Conservation (phyloP, 2,888 invertebrate species). For the Luffia ferchaultella region DNA sequence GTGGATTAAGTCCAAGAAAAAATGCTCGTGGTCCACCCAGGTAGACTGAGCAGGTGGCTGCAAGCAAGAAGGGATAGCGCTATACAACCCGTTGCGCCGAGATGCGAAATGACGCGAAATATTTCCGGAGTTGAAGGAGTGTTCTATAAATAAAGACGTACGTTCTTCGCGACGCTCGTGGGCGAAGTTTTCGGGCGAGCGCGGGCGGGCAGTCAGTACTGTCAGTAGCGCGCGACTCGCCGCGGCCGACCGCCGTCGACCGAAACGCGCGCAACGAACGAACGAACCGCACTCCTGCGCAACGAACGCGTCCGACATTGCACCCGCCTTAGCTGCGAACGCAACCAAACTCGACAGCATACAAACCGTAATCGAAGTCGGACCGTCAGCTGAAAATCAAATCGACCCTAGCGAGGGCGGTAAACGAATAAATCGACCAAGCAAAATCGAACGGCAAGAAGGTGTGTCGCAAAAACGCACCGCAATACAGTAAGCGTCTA, state of each 20-base stretch:
- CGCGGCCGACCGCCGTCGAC: conserved; percentile 56
- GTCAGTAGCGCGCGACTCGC: conserved; percentile 61
- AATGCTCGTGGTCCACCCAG: too few species aligned
- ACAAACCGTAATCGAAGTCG: conserved; percentile 31
- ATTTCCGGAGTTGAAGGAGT: conserved; percentile 65
- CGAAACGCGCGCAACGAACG: conserved; percentile 60
- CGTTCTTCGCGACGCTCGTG: conserved; percentile 57
- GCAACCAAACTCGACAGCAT: conserved; percentile 18
- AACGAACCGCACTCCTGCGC: conserved; percentile 65
- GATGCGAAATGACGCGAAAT: conserved; percentile 65
- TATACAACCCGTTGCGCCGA: conserved; percentile 24
- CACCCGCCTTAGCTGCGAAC: conserved; percentile 24
- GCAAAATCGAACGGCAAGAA: conserved; percentile 60
- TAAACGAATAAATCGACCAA: conserved; percentile 64
- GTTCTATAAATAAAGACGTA: conserved; percentile 63
- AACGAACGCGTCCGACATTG: conserved; percentile 11
- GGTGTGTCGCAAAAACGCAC: conserved; percentile 65
- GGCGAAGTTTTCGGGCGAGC: conserved; percentile 56
- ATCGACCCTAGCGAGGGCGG: conserved; percentile 56
- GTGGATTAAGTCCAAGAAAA: too few species aligned
- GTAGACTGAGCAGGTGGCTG: too few species aligned
- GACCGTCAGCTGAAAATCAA: neutral
- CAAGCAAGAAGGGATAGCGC: neutral
- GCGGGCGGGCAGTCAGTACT: conserved; percentile 32
- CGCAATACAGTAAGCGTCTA: conserved; percentile 65